Conservation (phyloP, 2,113 vertebrate genomes). For the Saccopteryx leptura region DNA sequence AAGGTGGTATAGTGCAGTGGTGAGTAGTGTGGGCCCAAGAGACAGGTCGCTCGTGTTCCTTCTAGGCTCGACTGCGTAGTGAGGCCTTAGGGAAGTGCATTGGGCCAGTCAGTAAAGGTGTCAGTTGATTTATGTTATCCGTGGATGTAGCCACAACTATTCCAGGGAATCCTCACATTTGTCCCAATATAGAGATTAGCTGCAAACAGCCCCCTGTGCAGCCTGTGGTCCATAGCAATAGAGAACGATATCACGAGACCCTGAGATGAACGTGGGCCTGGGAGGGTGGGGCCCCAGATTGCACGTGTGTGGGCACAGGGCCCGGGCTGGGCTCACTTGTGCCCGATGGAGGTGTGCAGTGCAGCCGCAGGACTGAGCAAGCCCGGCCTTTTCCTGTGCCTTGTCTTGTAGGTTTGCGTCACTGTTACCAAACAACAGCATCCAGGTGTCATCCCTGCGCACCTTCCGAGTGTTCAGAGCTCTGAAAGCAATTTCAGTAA, state of each 20-base stretch:
- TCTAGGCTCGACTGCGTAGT: background rate
- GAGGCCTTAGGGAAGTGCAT: background rate
- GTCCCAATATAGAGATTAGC: background rate
- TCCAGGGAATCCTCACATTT: background rate
- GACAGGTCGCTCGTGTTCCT: background rate
- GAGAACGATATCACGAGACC: background rate
- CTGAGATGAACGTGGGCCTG: background rate
- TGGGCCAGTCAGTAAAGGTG: background rate
- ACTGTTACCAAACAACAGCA: constrained; percentile 28
- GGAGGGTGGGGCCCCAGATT: background rate
- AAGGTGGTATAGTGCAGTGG: background rate
- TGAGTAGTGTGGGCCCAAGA: background rate
- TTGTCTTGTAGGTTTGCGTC: constrained; percentile 64
- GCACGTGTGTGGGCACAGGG: background rate
- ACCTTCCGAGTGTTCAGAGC: constrained; percentile 97
- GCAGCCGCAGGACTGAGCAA: background rate
- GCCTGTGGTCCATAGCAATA: background rate
- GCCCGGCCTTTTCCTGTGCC: background rate
- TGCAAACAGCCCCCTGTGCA: background rate
- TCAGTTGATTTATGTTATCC: background rate
- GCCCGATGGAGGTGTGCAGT: background rate
- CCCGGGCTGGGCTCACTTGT: background rate
- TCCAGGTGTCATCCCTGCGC: constrained; percentile 95
- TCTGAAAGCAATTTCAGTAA: constrained; percentile 98
- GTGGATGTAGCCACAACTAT: background rate